Evolutionary conservation across 2,797 vertebrate genomes (phyloP).

Genomic region (Tragopan temminckii): DNA sequence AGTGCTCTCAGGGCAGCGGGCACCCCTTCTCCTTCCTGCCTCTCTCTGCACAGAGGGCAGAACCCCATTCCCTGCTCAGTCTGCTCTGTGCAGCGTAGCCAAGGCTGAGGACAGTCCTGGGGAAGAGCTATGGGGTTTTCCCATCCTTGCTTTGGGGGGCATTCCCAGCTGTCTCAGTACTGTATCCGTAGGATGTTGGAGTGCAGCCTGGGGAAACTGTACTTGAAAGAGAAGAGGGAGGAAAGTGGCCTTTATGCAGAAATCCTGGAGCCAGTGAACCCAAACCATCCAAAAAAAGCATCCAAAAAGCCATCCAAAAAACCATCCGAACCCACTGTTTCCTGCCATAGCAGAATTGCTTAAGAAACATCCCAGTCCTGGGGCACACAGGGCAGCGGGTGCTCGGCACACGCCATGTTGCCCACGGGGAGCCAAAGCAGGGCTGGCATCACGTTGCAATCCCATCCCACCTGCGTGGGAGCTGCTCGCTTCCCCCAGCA

Average conservation of each 20-base stretch:
- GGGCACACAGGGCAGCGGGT: background rate
- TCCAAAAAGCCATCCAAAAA: background rate
- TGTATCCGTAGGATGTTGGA: background rate
- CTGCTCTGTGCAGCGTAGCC: background rate
- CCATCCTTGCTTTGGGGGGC: background rate
- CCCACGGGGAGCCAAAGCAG: background rate
- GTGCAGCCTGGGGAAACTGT: background rate
- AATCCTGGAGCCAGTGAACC: background rate
- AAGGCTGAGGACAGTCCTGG: background rate
- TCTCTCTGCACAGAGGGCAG: background rate
- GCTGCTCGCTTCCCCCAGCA: background rate
- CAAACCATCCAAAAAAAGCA: background rate
- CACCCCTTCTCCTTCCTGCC: conserved; percentile 53
- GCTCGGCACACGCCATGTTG: background rate
- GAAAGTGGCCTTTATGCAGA: background rate
- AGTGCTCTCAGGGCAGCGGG: background rate
- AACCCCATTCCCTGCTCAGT: background rate
- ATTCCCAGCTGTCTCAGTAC: background rate
- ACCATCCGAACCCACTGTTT: background rate
- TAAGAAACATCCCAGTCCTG: background rate
- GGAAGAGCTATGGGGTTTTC: background rate
- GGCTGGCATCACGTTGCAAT: background rate
- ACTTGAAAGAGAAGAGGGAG: background rate
- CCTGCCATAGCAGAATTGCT: background rate
- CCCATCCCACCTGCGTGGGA: background rate